Evolutionary conservation across 23 tunicate genomes (phyloP).

Genomic region (Styela plicata): DNA sequence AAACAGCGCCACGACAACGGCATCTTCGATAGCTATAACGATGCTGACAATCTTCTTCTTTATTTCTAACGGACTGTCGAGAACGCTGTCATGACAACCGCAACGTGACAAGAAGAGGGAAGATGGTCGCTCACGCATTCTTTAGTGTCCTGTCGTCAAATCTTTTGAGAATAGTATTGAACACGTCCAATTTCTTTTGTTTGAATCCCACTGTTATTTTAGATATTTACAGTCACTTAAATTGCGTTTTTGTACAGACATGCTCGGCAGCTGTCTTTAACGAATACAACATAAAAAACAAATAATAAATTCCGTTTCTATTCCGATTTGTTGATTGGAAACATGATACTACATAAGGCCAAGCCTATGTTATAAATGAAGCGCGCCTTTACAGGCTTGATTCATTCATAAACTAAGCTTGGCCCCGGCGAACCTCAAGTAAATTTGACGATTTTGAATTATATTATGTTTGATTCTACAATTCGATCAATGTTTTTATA

Average conservation of each 20-base stretch:
- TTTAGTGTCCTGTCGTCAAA: not conserved
- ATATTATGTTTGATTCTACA: too few relatives aligned
- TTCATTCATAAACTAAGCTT: too few relatives aligned
- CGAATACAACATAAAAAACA: not conserved
- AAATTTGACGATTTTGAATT: too few relatives aligned
- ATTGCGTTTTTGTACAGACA: not conserved
- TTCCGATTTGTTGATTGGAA: too few relatives aligned
- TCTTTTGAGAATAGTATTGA: not conserved
- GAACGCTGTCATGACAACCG: not conserved
- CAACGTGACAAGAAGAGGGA: not conserved
- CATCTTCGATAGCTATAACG: not conserved
- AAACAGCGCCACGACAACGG: not conserved
- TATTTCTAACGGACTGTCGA: not conserved
- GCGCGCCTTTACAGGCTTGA: too few relatives aligned
- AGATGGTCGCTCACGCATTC: not conserved
- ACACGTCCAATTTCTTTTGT: not conserved
- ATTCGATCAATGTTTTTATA: too few relatives aligned
- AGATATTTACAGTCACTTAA: not conserved
- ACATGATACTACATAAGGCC: too few relatives aligned
- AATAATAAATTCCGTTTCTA: too few relatives aligned
- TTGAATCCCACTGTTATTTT: not conserved
- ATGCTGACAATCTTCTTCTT: not conserved
- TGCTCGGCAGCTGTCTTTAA: not conserved
- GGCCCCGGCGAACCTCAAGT: too few relatives aligned
- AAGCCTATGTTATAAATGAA: too few relatives aligned